These are phyloP conservation scores for Atherix ibis DNA, from an alignment of 2,888 invertebrate species.

Conservation along the genomic window DNA sequence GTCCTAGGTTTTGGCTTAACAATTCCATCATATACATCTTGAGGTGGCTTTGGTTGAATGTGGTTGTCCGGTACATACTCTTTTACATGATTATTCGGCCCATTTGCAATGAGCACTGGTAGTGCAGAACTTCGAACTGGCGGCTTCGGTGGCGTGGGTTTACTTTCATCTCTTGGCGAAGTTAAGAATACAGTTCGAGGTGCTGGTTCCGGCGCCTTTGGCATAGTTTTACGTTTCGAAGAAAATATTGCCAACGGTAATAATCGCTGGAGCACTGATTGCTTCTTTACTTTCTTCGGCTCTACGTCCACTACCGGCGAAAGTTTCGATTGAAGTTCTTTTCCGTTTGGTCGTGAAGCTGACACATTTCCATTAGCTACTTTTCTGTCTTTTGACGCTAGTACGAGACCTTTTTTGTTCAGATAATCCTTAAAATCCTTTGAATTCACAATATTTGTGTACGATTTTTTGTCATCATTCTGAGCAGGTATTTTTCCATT, in stretches of 20 bases:
- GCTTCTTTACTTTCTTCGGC: constrained; percentile 21
- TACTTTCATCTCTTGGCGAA: neutral
- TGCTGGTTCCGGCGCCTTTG: constrained; percentile 21
- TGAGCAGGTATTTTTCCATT: neutral
- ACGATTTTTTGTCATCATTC: constrained; percentile 14
- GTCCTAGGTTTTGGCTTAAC: constrained; percentile 10
- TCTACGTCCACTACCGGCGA: constrained; percentile 1
- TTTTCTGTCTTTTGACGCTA: constrained; percentile 20
- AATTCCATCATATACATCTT: constrained; percentile 7
- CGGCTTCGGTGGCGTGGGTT: constrained; percentile 19
- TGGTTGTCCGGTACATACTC: too few relatives aligned
- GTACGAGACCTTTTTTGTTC: constrained; percentile 25
- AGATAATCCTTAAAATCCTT: constrained; percentile 30
- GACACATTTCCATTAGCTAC: constrained; percentile 12
- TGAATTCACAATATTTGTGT: constrained; percentile 31
- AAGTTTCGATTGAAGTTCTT: constrained; percentile 1
- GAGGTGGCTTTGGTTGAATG: constrained; percentile 2
- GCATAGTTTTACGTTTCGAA: constrained; percentile 25
- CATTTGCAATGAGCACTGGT: constrained; percentile 23
- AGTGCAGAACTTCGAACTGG: constrained; percentile 22
- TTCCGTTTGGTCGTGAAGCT: neutral
- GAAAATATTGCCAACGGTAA: constrained; percentile 27
- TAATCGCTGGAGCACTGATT: constrained; percentile 27
- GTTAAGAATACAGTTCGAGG: constrained; percentile 17
- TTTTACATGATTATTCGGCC: constrained; percentile 4